Conservation (phyloP, 1,140 invertebrate genomes). For the Notospermus geniculatus region DNA sequence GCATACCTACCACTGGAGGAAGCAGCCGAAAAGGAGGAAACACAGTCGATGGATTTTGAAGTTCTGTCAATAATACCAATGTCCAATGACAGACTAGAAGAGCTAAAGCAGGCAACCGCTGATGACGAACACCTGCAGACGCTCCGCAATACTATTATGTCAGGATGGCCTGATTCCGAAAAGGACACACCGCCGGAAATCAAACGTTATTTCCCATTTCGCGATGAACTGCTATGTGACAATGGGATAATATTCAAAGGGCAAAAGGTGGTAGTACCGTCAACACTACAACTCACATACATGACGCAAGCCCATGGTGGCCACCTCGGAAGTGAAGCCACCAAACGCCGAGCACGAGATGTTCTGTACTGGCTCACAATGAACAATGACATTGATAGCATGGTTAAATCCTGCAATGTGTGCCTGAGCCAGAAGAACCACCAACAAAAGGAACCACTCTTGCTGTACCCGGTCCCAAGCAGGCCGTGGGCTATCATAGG, state of each 20-base stretch:
- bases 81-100: background rate
- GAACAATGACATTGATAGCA: conserved; percentile 52
- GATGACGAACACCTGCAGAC: too few relatives aligned
- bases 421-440: conserved; percentile 32
- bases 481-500: background rate
- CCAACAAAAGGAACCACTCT: background rate
- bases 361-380: conserved; percentile 55
- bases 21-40: too few relatives aligned
- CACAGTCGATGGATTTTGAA: too few relatives aligned
- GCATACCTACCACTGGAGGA: too few relatives aligned
- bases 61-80: too few relatives aligned
- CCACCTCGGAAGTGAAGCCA: conserved; percentile 56
- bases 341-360: conserved; percentile 43
- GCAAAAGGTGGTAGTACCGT: conserved; percentile 47
- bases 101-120: background rate
- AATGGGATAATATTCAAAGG: conserved; percentile 46
- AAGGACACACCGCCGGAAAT: conserved; percentile 30
- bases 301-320: conserved; percentile 49
- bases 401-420: conserved; percentile 46
- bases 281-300: conserved; percentile 37
- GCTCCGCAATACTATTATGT: background rate
- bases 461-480: background rate
- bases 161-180: conserved; percentile 50
- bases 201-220: conserved; percentile 39
- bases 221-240: conserved; percentile 40